Base-by-base conservation (phyloP, 2,888 invertebrate species). In the Synergus itoensis region DNA sequence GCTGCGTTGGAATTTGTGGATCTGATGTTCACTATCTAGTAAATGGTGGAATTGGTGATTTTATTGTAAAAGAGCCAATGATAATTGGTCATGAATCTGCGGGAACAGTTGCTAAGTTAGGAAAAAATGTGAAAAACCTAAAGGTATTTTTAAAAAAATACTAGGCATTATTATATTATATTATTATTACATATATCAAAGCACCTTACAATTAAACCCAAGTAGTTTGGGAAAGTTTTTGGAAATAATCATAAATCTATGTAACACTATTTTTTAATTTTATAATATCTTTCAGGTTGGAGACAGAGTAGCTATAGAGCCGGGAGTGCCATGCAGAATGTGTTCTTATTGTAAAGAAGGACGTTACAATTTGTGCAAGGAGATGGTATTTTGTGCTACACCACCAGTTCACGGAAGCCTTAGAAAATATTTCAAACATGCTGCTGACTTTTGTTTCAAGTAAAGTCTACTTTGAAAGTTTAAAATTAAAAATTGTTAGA, bases 1-100 rank as follows among this genome's bases (percentile, higher is more conserved):
- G 96, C 90, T 96, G 96, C 84, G 98, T 99, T 67, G 99, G 99
- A n/a, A 99, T 99, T 88, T 99, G 99, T 91, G 99, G 99, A 0
- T 97, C 97, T 0, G 99, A 99, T 92, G 97, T 99, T 7, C 98
- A 98, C 92, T 99, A 99, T 93, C 95, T 97, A 93, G 95, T 95
- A 53, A 93, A 95, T 83, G 99, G 99, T 12, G 92, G 94, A 21
- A 98, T 98, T 90, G 99, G 98, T 0, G 95, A 96, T 90, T 99
- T 98, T 91, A 93, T 98, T 45, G 94, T 99, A 0, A 94, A 95
- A 81, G 94, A 95, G 75, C 99, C 99, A 11, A 98, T 99, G 98
- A 94, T 99, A 45, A 96, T 99, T 90, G 99, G 99, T 0, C 99
- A 99, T 90, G 99, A 99, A 92, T 96, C 98, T 0, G 94, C 97